A percentile compares a stretch with the other conserved stretches of the same genome.
phyloP scores from a whole-genome alignment of 1,140 invertebrate genomes.

The Papilio xuthus region DNA sequence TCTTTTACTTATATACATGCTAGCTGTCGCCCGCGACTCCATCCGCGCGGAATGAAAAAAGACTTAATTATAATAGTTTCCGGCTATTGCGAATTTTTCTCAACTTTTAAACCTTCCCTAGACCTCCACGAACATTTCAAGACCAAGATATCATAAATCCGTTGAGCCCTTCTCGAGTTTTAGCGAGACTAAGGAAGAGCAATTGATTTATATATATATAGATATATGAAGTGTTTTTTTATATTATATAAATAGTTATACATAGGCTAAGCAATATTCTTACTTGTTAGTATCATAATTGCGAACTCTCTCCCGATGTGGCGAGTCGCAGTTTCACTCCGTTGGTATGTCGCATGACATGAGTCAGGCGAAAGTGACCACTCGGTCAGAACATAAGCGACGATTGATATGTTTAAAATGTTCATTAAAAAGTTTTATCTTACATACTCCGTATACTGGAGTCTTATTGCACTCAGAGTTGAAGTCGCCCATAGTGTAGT shows the following conservation, averaged over 20 bases:
- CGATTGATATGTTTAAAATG: constrained; percentile 49
- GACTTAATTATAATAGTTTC: too few relatives aligned
- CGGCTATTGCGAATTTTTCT: too few relatives aligned
- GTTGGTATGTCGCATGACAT: constrained; percentile 44
- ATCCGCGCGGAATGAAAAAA: too few relatives aligned
- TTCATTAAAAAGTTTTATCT: constrained; percentile 44
- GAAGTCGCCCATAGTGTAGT: not conserved
- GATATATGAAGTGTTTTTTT: not conserved
- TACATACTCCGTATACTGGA: not conserved
- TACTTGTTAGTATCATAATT: constrained; percentile 38
- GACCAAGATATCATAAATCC: too few relatives aligned
- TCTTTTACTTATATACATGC: not conserved
- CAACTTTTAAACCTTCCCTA: too few relatives aligned
- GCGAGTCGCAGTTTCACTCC: constrained; percentile 45
- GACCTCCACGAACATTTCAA: too few relatives aligned
- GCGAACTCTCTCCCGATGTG: constrained; percentile 47
- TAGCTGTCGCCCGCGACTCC: too few relatives aligned
- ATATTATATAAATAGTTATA: not conserved
- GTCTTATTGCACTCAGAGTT: too few relatives aligned
- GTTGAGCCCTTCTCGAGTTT: too few relatives aligned
- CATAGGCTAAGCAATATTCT: not conserved
- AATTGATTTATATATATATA: too few relatives aligned
- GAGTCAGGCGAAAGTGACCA: constrained; percentile 57
- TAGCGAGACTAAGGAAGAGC: too few relatives aligned
- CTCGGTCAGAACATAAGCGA: constrained; percentile 48